These are phyloP conservation scores for Hylyphantes graminicola DNA, from an alignment of 1,140 invertebrate species.

Conservation along the genomic window DNA sequence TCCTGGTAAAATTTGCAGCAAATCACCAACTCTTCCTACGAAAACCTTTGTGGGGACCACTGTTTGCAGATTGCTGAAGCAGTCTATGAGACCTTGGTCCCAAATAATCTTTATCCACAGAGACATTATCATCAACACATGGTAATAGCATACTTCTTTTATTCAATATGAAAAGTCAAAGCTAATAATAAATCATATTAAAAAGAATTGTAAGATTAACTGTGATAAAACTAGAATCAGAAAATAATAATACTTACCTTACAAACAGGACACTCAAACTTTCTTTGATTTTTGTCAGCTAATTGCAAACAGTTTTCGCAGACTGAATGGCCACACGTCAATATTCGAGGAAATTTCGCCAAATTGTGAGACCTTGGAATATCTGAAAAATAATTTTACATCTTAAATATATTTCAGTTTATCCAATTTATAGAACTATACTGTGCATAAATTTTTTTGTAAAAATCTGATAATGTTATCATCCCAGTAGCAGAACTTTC, in stretches of 20 bases:
- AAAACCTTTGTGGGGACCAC: too few relatives aligned
- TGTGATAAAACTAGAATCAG: neutral
- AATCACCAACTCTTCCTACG: too few relatives aligned
- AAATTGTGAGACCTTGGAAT: neutral
- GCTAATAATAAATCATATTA: too few relatives aligned
- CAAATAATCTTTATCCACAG: too few relatives aligned
- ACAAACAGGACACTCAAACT: slow-evolving; percentile 14
- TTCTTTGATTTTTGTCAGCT: slow-evolving; percentile 4
- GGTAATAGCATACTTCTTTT: neutral
- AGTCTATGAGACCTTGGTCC: too few relatives aligned
- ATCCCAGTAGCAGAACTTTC: too few relatives aligned
- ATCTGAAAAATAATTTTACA: neutral
- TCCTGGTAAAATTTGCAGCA: too few relatives aligned
- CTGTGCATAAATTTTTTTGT: too few relatives aligned
- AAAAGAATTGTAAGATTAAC: neutral
- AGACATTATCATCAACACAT: too few relatives aligned
- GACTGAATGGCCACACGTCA: slow-evolving; percentile 19
- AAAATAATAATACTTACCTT: slow-evolving; percentile 14
- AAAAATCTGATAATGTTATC: too few relatives aligned
- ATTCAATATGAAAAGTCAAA: neutral
- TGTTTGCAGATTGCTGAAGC: too few relatives aligned
- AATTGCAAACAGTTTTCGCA: slow-evolving; percentile 12
- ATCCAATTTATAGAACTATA: too few relatives aligned
- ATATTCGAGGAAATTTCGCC: slow-evolving; percentile 33
- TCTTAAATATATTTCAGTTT: neutral